A percentile compares a stretch with the other conserved stretches of the same genome.
Conservation (phyloP, 2,888 invertebrate species). For the Acleris holmiana region DNA sequence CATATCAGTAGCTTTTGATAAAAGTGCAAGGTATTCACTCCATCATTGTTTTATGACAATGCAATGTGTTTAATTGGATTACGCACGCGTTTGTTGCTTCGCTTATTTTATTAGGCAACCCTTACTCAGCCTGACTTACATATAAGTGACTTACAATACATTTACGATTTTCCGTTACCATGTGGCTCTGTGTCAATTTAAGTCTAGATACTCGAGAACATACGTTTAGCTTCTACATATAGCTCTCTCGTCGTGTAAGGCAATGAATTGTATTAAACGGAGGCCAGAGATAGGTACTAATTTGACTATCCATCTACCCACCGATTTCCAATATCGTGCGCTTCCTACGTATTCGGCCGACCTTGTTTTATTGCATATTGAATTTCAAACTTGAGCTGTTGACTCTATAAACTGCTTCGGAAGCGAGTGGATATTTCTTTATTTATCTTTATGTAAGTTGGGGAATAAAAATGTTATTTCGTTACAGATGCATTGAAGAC, state of each 20-base stretch:
- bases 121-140: no score
- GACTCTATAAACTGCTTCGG: constrained; percentile 15
- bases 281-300: constrained; percentile 3
- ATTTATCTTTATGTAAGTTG: not conserved
- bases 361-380: constrained; percentile 30
- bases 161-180: no score
- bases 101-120: no score
- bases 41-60: no score
- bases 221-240: no score
- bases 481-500: not conserved
- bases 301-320: constrained; percentile 25
- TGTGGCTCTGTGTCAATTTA: no score
- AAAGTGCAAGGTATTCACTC: no score
- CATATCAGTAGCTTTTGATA: no score
- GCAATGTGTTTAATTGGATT: no score
- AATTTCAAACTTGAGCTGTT: constrained; percentile 28
- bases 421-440: not conserved
- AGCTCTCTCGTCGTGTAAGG: not conserved
- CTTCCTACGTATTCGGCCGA: constrained; percentile 12
- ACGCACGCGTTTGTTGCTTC: no score
- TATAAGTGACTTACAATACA: no score
- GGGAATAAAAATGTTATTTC: not conserved
- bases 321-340: constrained; percentile 4
- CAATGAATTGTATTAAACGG: not conserved
- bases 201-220: no score